Base-by-base conservation (phyloP, 1,140 invertebrate genomes). In the Piezodorus guildinii region DNA sequence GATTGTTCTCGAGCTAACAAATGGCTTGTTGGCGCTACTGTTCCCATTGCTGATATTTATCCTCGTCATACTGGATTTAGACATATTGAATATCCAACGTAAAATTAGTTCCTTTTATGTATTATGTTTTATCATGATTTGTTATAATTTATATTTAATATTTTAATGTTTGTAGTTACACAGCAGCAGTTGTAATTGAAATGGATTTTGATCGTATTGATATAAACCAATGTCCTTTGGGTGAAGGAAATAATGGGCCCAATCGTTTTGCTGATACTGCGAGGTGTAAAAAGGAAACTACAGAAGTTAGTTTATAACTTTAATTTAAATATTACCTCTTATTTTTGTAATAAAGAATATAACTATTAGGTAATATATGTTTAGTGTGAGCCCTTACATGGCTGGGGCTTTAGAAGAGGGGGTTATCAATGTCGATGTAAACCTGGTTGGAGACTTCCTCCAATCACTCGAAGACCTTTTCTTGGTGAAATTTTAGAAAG, bases 191-290 rank as follows among this genome's bases (percentile, higher is more conserved):
- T 0, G 91, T 96, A 0, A 81, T 96, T 73, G 94, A 98, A 81
- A 90, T 96, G 82, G 95, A 99, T 73, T 95, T 94, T 79, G 93
- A 98, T 67, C 81, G 94, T 71, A 91, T 98, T 76, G 95, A 98
- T 75, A 94, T 98, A 74, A 98, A 98, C 78, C 95, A 96, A 71
- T 99, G 95, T 83, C 92, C 94, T 0, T 77, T 77, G 65, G 88
- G 91, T 65, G 75, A 85, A 71, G 95, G 94, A 27, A 98, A 98
- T 75, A 85, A 81, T 65, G 83, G 84, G 16, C 88, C 90, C 0
- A 98, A 98, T 77, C 81, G 80, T 73, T 98, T 96, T 81, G 87
- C 85, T 46, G 85, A 88, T 69, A 97, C 93, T 8, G 88, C 91
- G 3, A 77, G 91, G 68, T 98, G 96, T 81, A 94, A 94, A 80